These are phyloP conservation scores for Actinemys pallida DNA, from an alignment of 2,113 vertebrate genomes.

Conservation along the genomic window DNA sequence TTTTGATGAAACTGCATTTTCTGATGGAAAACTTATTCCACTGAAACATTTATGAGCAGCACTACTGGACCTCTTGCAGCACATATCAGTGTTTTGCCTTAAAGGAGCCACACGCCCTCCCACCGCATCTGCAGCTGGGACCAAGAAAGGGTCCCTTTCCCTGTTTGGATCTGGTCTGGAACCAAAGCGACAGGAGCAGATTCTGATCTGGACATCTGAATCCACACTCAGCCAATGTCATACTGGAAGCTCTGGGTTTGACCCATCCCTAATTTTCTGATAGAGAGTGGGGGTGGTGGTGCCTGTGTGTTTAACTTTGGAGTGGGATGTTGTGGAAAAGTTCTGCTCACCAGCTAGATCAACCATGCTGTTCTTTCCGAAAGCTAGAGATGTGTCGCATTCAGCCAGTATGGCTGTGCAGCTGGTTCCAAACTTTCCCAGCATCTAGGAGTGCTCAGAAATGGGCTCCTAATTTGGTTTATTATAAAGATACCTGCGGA, in stretches of 20 bases:
- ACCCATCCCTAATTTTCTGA: neutral
- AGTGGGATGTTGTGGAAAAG: neutral
- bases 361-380: neutral
- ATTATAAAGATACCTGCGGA: neutral
- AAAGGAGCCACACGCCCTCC: neutral
- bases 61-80: neutral
- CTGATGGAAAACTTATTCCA: neutral
- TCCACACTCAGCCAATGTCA: neutral
- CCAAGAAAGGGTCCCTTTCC: neutral
- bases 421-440: neutral
- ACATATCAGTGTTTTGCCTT: neutral
- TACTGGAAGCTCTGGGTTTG: neutral
- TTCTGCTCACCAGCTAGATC: neutral
- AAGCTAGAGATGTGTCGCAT: neutral
- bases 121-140: neutral
- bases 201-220: neutral
- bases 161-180: neutral
- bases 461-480: neutral
- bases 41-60: neutral
- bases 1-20: neutral
- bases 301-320: neutral
- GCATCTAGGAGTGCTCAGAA: neutral
- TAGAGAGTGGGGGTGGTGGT: neutral
- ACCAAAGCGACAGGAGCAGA: neutral
- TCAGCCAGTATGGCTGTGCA: too few species aligned